Conservation (phyloP, 2,797 vertebrate species). For the Merluccius polli region DNA sequence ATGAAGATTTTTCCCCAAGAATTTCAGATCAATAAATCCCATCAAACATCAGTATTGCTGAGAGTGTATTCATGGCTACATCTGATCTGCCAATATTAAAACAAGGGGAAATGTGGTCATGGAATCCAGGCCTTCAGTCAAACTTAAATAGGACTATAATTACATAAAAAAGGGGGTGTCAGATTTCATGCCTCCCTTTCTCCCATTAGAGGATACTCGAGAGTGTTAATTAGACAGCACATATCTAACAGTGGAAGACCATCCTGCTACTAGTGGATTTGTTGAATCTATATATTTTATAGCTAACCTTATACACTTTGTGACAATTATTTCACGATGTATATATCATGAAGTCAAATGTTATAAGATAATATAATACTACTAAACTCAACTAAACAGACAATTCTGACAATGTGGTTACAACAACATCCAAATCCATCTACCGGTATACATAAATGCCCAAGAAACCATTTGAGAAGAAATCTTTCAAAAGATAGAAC, state of each 20-base stretch:
- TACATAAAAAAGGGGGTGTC: conserved; percentile 28
- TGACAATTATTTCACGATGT: too few species aligned
- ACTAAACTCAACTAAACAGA: not conserved
- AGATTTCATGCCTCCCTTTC: conserved; percentile 23
- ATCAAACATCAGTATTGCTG: conserved; percentile 4
- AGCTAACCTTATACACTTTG: too few species aligned
- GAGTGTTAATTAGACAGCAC: conserved; percentile 33
- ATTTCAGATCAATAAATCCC: not conserved
- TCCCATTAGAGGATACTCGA: conserved; percentile 26
- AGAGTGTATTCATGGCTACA: not conserved
- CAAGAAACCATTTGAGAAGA: not conserved
- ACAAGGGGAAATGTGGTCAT: conserved; percentile 2
- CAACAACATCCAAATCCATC: conserved; percentile 9
- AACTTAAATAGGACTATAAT: conserved; percentile 46
- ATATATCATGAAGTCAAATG: too few species aligned
- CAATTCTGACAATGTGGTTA: not conserved
- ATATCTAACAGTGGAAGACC: conserved; percentile 17
- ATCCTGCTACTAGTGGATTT: conserved; percentile 8
- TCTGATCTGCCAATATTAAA: conserved; percentile 6
- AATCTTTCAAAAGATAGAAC: not conserved
- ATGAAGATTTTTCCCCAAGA: not conserved
- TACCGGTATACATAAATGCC: not conserved
- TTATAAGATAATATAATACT: too few species aligned
- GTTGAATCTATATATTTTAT: too few species aligned
- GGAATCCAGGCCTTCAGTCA: conserved; percentile 13